Evolutionary conservation across 2,797 vertebrate species (phyloP), one percentile per base, ranked within the genome.

Genomic region (Otolemur crassicaudatus): DNA sequence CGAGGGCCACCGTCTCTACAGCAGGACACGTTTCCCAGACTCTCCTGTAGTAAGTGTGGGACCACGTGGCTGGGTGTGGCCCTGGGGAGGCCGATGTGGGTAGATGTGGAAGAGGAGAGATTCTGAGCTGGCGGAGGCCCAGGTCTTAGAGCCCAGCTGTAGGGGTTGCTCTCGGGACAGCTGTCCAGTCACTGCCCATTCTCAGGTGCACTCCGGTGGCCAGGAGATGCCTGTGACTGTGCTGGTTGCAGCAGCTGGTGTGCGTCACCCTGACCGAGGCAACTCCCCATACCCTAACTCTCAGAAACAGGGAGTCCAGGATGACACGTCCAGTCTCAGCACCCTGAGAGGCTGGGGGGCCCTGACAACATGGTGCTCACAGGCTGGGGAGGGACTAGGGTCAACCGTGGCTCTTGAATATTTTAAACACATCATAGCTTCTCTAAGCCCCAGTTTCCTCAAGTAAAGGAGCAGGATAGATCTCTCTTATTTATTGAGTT

Each of bases 91-190:
- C 3, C 29, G 29, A 31, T 29, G 27, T 49, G 40, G n/a, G 10
- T 58, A 5, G 56, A 20, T 23, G 23, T 23, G 25, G 53, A 75
- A 17, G 22, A 43, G 17, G 37, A 61, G 19, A 22, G 25, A 6
- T 34, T 40, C 69, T 12, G 49, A 61, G 60, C 25, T 12, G 85
- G 37, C 4, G 2, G 31, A 27, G n/a, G 7, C 46, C 7, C 3
- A 6, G 16, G 79, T 7, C 16, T 11, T 4, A n/a, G 60, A 29
- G 40, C 5, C 27, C 13, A n/a, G 22, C 11, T 3, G 14, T 49
- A 20, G 0, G 27, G 25, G 20, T 19, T 8, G 9, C 6, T 9
- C 29, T 63, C 1, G 2, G 4, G 7, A 37, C 7, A 17, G 23
- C 31, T n/a, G 1, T 37, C 19, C 27, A 20, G 6, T 34, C n/a